Percentiles rank a stretch among this genome's conserved stretches.
phyloP scores from a whole-genome alignment of 2,113 vertebrate species.

The Gambusia holbrooki region DNA sequence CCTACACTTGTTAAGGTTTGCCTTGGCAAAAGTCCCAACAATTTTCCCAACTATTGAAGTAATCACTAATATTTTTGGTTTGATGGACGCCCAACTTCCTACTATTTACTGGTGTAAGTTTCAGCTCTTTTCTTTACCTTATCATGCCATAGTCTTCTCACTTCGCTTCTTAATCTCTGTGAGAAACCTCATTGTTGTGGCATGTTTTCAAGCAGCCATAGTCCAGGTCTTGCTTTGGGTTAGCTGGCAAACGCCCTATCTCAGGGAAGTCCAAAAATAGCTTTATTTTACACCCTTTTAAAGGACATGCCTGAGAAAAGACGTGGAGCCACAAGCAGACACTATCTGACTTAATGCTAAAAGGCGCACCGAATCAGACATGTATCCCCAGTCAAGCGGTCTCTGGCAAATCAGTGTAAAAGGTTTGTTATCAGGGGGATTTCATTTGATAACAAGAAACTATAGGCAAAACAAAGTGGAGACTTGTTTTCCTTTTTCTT shows the following conservation, averaged over 20 bases:
- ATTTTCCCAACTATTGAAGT: slow-evolving; percentile 80
- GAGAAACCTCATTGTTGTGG: slow-evolving; percentile 77
- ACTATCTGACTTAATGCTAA: slow-evolving; percentile 50
- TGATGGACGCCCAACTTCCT: slow-evolving; percentile 78
- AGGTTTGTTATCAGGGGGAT: slow-evolving; percentile 59
- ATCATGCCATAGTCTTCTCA: slow-evolving; percentile 30
- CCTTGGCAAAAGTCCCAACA: slow-evolving; percentile 75
- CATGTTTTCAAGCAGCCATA: slow-evolving; percentile 72
- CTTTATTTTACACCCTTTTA: slow-evolving; percentile 66
- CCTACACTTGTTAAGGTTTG: slow-evolving; percentile 75
- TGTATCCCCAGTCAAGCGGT: slow-evolving; percentile 64
- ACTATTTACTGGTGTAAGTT: slow-evolving; percentile 62
- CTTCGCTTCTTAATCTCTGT: slow-evolving; percentile 41
- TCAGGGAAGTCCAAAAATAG: slow-evolving; percentile 76
- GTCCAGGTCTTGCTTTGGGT: slow-evolving; percentile 69
- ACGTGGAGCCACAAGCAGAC: slow-evolving; percentile 47
- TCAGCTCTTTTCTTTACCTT: slow-evolving; percentile 44
- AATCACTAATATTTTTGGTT: slow-evolving; percentile 75
- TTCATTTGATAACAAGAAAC: slow-evolving; percentile 54
- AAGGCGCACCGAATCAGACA: slow-evolving; percentile 59
- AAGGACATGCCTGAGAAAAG: slow-evolving; percentile 50
- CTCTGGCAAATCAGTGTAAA: slow-evolving; percentile 57
- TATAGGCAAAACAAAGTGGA: slow-evolving; percentile 34
- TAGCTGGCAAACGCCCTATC: slow-evolving; percentile 70
- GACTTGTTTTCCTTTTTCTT: slow-evolving; percentile 45